Base-by-base conservation (phyloP, 2,888 invertebrate genomes). In the Sinotaia quadrata region DNA sequence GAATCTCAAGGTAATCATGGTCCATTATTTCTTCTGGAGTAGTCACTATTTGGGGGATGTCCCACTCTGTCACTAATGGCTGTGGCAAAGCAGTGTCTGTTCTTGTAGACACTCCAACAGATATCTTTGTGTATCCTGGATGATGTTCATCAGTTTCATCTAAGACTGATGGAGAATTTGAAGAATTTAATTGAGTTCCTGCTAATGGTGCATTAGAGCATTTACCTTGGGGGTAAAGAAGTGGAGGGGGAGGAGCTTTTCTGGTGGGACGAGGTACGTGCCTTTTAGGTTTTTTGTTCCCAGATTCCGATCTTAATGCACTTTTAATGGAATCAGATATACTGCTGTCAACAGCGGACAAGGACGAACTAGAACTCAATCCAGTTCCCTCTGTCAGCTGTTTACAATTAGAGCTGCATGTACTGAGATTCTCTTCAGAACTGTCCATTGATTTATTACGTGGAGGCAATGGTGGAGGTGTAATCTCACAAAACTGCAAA, bases 231-330 rank as follows among this genome's bases (percentile, higher is more conserved):
- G 62, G 70, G 4, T 66, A 52, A 24, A 57, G 41, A 29, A 71
- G 67, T 8, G 83, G 83, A 5, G 82, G 84, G 4, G 80, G 79
- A 2, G 83, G 84, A 41, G 84, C 82, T 67, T 79, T 78, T 60
- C 81, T 70, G 34, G 74, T 70, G 27, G 83, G 83, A 21, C 78
- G 76, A 15, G 69, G 72, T n/a, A 54, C 67, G 76, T n/a, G n/a
- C n/a, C n/a, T n/a, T n/a, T n/a, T n/a, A n/a, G n/a, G n/a, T n/a
- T n/a, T n/a, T n/a, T 75, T 18, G 69, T 36, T 58, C 29, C 33
- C 56, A 8, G 51, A 12, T 37, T 49, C 33, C 2, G 57, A 12
- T 33, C 49, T 36, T 24, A 41, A 49, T 27, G 63, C 24, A 5
- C 27, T 12, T 21, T 62, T 62, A 5, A 10, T 24, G 2, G 1